Percentiles rank a stretch among this genome's conserved stretches.
These are phyloP conservation scores for Colostygia pectinataria DNA, from an alignment of 2,888 invertebrate genomes.

Conservation along the genomic window DNA sequence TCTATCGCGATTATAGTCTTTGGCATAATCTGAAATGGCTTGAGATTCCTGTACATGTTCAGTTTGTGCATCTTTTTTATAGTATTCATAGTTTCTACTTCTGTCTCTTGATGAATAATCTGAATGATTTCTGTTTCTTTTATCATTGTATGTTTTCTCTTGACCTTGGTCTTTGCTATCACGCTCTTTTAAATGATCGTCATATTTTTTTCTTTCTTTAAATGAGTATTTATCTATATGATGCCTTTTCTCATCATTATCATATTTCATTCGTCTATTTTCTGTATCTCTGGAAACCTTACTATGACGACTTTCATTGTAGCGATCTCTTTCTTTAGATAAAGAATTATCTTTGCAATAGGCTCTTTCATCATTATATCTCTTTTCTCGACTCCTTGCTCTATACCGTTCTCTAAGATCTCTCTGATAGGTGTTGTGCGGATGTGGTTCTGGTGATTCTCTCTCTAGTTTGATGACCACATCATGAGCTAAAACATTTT, in stretches of 20 bases:
- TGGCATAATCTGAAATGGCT: neutral
- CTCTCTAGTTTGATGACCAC: constrained; percentile 22
- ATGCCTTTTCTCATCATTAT: neutral
- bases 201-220: constrained; percentile 6
- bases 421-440: neutral
- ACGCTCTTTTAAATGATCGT: neutral
- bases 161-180: neutral
- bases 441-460: constrained; percentile 16
- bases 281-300: constrained; percentile 1
- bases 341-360: constrained; percentile 1
- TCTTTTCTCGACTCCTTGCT: constrained; percentile 10
- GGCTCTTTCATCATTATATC: neutral
- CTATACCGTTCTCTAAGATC: neutral
- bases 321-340: constrained; percentile 3
- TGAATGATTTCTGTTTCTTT: constrained; percentile 1
- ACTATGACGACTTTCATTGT: neutral
- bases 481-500: neutral
- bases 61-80: neutral
- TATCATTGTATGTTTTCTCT: neutral
- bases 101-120: constrained; percentile 4
- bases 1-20: neutral
- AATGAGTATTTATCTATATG: constrained; percentile 6
- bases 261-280: neutral
- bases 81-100: constrained; percentile 2
- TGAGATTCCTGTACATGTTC: constrained; percentile 1